Base-by-base conservation (phyloP, 2,113 vertebrate genomes). In the Gallinago media region DNA sequence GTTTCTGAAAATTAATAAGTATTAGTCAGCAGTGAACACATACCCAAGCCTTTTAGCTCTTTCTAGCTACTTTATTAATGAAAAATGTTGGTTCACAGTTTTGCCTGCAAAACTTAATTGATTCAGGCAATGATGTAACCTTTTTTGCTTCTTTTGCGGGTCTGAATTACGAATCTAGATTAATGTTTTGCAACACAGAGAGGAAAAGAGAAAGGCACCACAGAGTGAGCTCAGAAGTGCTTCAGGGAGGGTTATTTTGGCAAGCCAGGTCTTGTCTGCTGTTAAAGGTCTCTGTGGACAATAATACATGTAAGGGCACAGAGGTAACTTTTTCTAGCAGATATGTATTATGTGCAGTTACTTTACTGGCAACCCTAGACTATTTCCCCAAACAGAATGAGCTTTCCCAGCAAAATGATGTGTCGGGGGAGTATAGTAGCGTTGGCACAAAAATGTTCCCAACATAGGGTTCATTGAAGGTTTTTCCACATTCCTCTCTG, bases 21-120 rank as follows among this genome's bases (percentile, higher is more conserved):
- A 56, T 91, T 90, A 88, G 81, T 94, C 62, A 83, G 49, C 46
- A 89, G 23, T 67, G 38, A 74, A 25, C 58, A 38, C 44, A 16
- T 82, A 75, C 18, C 13, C 31, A 59, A 73, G 75, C 66, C 75
- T 85, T 93, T 84, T 80, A 78, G 49, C 50, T 92, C 44, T 77
- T 90, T 75, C 38, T 50, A 31, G 13, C 44, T 95, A 34, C 62
- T 90, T 91, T 90, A 85, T 80, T 94, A 7, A 80, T 85, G 77
- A 80, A 81, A 82, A 96, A 91, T 52, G 27, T 74, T 79, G 89
- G 66, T 93, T 93, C 74, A 67, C 61, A 66, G 54, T 94, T 95
- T 84, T 70, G n/a, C 34, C 49, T 86, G 25, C 40, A 78, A 75
- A 72, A 71, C 61, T 73, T 70, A 52, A 88, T 75, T 68, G 82